Evolutionary conservation across 2,113 vertebrate species (phyloP).

Genomic region (Elanoides forficatus): DNA sequence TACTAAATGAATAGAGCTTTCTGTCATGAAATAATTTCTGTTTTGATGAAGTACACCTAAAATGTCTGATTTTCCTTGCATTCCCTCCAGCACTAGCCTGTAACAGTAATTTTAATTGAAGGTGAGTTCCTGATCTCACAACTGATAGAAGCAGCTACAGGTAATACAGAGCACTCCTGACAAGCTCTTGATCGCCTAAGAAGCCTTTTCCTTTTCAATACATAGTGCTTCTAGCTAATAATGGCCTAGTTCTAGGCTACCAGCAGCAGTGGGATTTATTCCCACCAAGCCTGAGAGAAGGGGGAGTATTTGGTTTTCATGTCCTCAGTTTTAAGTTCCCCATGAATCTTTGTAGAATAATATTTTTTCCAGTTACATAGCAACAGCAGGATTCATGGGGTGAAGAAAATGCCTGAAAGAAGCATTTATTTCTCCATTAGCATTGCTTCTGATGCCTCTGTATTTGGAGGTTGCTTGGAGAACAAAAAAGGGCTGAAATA

Average conservation of each 20-base stretch:
- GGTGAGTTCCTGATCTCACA: not conserved
- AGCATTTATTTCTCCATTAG: not conserved
- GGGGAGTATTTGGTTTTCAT: not conserved
- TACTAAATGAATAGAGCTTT: not conserved
- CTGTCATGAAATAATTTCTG: not conserved
- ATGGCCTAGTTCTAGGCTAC: not conserved
- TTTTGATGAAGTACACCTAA: not conserved
- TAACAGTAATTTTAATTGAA: not conserved
- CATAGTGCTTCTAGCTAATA: not conserved
- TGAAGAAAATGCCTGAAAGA: not conserved
- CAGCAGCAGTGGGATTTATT: not conserved
- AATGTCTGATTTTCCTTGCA: not conserved
- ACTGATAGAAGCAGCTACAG: not conserved
- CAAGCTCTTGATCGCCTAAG: not conserved
- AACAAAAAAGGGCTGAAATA: not conserved
- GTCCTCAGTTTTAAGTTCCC: not conserved
- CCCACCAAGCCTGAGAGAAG: not conserved
- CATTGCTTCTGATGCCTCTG: not conserved
- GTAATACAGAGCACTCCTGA: not conserved
- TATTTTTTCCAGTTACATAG: not conserved
- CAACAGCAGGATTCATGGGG: not conserved
- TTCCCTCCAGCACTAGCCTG: not conserved
- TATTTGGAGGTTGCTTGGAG: not conserved
- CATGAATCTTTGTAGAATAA: not conserved
- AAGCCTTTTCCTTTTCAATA: not conserved